Conservation (phyloP, 2,888 invertebrate species). For the Acrobasis consociella region DNA sequence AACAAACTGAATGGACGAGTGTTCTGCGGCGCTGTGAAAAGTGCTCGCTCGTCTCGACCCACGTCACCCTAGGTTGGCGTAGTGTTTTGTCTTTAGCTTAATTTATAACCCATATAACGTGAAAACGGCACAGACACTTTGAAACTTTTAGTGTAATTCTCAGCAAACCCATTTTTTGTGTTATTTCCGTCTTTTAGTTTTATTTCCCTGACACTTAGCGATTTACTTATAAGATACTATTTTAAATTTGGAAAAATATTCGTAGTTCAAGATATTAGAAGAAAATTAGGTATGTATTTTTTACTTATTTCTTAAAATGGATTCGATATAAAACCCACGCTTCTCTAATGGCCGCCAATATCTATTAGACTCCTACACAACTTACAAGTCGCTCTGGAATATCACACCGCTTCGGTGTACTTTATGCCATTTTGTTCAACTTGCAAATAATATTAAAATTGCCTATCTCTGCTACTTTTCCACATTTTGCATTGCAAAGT, state of each 20-base stretch:
- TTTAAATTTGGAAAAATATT: no score
- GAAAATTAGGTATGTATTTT: no score
- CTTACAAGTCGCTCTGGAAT: neutral
- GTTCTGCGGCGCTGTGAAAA: neutral
- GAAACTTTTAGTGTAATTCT: neutral
- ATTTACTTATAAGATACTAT: no score
- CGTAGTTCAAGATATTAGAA: no score
- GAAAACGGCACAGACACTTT: neutral
- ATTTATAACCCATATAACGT: neutral
- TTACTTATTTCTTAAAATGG: no score
- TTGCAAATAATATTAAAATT: neutral
- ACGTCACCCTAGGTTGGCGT: neutral
- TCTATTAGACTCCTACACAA: no score
- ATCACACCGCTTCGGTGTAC: neutral
- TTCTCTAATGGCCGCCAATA: no score
- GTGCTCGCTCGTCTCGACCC: neutral
- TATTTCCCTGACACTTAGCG: neutral
- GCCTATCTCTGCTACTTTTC: neutral
- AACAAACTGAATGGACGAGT: neutral
- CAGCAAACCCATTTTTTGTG: neutral
- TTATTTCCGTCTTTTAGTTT: neutral
- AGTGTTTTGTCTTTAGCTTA: neutral
- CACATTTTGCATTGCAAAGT: constrained; percentile 1
- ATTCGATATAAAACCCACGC: no score
- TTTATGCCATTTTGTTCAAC: neutral